Evolutionary conservation across 2,888 invertebrate genomes (phyloP), one percentile per base, ranked within the genome.

Genomic region (Xanthorhoe spadicearia): DNA sequence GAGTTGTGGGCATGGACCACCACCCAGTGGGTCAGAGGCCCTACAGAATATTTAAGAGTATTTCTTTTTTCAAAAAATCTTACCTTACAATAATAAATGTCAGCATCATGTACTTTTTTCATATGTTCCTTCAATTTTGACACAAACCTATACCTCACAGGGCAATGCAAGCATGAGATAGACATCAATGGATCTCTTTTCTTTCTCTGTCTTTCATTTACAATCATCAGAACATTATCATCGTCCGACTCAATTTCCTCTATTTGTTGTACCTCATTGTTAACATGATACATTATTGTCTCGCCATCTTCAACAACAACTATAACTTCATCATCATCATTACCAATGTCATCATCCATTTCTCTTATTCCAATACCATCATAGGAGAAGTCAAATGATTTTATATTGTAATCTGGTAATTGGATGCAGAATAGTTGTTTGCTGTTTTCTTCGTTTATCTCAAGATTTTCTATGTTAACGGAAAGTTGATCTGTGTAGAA

Each of bases 21-120:
- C n/a, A n/a, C n/a, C n/a, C n/a, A n/a, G n/a, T n/a, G n/a, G n/a
- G n/a, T n/a, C n/a, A n/a, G n/a, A n/a, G n/a, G 23, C 23, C 23
- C 1, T 23, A 23, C 23, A 23, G 4, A 23, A 23, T 23, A 23
- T 4, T 23, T 3, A 23, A 23, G 23, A 23, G 2, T 23, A 4
- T 23, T 23, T 4, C 23, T 23, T n/a, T n/a, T n/a, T 23, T 23
- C 23, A 23, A 23, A 23, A 23, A 23, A 23, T 23, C 23, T 23
- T 23, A 92, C 92, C 85, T 88, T 87, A 77, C 92, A 93, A 60
- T 87, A 77, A 74, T 81, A 88, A 4, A 92, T 73, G 65, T 81
- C 79, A 53, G 86, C 73, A 58, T 83, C 75, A 78, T 93, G 92
- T n/a, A 81, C 83, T 2, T 48, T 59, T 75, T 84, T 87, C 88